Evolutionary conservation across 2,797 vertebrate species (phyloP), one percentile per base, ranked within the genome.

Genomic region (Euthynnus affinis): DNA sequence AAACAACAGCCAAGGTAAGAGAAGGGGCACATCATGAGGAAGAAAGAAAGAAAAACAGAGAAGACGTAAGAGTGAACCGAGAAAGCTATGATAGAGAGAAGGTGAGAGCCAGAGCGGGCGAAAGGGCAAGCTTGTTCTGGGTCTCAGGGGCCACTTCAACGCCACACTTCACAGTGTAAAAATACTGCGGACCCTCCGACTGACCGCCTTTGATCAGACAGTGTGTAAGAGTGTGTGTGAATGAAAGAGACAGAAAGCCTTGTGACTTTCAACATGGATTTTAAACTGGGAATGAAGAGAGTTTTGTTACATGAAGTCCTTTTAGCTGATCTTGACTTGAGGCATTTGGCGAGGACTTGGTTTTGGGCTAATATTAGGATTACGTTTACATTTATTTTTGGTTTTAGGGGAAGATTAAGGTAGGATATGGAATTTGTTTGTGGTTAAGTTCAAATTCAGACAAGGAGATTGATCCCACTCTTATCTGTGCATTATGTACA

Each of bases 131-230:
- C 77, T 90, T 91, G 85, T 89, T 86, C 88, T 86, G 89, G 81
- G 87, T 91, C 93, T 90, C 89, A 3, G 83, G 87, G 89, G 88
- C 79, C 91, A 82, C 85, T 87, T 90, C 82, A 89, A 53, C 72
- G 61, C 83, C 85, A 91, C 82, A 83, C 88, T 90, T 89, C 87
- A 86, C 85, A 42, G 91, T 88, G 90, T 91, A 92, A 92, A 93
- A 93, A 93, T 91, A 94, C 90, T 78, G 67, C 86, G 83, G 85
- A 85, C 88, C 88, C 89, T 60, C 72, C 22, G 55, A 79, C 86
- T 62, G 77, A 64, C 75, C 17, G 81, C 76, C 87, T 89, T 91
- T 90, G 88, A 93, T 90, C 82, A 68, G 74, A 57, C 27, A 40
- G 59, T 8, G 71, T 46, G 76, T 69, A 52, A n/a, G 55, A 0